Percentiles rank a stretch among this genome's conserved stretches.
Evolutionary conservation across 2,113 vertebrate species (phyloP).

Genomic region (Dendrocopos noguchii): DNA sequence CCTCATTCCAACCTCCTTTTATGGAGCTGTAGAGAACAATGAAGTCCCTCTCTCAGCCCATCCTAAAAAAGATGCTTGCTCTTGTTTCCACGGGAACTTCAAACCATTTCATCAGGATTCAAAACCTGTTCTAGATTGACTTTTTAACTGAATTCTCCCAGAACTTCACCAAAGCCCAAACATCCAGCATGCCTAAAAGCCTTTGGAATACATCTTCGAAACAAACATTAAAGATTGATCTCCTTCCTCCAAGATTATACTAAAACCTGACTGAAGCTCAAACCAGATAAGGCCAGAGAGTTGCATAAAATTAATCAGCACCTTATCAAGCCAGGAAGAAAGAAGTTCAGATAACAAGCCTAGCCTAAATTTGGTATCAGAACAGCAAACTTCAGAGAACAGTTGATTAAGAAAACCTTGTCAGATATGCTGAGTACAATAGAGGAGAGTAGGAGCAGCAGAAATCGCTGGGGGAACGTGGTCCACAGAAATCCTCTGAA

Average conservation of each 20-base stretch:
- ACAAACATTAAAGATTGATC: conserved; percentile 32
- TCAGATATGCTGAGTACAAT: not conserved
- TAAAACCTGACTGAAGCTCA: conserved; percentile 33
- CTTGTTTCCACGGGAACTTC: not conserved
- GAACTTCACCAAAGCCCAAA: not conserved
- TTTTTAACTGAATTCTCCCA: not conserved
- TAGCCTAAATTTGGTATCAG: conserved; percentile 18
- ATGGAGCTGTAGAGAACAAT: no score
- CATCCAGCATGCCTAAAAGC: not conserved
- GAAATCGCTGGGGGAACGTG: not conserved
- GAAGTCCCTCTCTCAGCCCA: no score
- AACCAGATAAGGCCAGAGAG: conserved; percentile 34
- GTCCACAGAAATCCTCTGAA: not conserved
- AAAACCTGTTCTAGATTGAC: not conserved
- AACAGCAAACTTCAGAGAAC: conserved; percentile 28
- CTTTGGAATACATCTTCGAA: conserved; percentile 21
- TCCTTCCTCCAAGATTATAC: not conserved
- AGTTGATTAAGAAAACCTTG: not conserved
- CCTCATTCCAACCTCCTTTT: no score
- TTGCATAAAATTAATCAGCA: conserved; percentile 57
- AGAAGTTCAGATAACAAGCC: conserved; percentile 17
- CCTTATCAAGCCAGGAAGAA: conserved; percentile 55
- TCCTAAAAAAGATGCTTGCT: not conserved
- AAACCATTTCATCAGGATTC: not conserved
- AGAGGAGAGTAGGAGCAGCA: not conserved